Evolutionary conservation across 2,888 invertebrate species (phyloP).

Genomic region (Chalcosyrphus nemorum): DNA sequence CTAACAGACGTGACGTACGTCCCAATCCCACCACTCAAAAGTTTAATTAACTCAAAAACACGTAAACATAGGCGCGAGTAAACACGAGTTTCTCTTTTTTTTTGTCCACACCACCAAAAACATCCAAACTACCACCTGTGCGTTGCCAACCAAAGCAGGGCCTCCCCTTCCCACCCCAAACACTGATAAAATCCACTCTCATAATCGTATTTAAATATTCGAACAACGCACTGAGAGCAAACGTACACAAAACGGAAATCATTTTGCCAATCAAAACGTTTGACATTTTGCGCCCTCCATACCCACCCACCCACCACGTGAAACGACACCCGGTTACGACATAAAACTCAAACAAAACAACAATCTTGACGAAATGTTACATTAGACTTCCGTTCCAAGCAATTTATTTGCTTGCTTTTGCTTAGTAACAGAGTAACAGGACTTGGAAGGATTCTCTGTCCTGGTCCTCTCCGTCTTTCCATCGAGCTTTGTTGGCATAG

Average conservation of each 20-base stretch:
- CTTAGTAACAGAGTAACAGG: slow-evolving; percentile 9
- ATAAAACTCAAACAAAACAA: slow-evolving; percentile 27
- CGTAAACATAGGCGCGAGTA: slow-evolving; percentile 1
- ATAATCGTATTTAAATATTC: slow-evolving; percentile 13
- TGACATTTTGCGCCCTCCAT: neutral
- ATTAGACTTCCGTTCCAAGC: neutral
- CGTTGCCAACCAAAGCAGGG: neutral
- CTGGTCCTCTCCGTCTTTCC: too few relatives aligned
- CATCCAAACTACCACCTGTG: neutral
- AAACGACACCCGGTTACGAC: neutral
- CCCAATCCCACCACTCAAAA: neutral
- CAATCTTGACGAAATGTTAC: neutral
- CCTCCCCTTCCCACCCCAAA: too few relatives aligned
- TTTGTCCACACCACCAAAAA: neutral
- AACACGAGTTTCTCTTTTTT: neutral
- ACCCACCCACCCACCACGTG: too few relatives aligned
- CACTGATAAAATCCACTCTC: neutral
- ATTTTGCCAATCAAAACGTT: slow-evolving; percentile 3
- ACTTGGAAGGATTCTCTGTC: slow-evolving; percentile 12
- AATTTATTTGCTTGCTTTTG: slow-evolving; percentile 17
- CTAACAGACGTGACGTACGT: neutral
- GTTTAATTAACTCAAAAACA: slow-evolving; percentile 37
- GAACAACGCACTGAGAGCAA: too few relatives aligned
- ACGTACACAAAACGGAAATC: slow-evolving; percentile 8
- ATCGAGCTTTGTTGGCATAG: neutral